Evolutionary conservation across 2,888 invertebrate species (phyloP), one percentile per base, ranked within the genome.

Genomic region (Acleris emargana): DNA sequence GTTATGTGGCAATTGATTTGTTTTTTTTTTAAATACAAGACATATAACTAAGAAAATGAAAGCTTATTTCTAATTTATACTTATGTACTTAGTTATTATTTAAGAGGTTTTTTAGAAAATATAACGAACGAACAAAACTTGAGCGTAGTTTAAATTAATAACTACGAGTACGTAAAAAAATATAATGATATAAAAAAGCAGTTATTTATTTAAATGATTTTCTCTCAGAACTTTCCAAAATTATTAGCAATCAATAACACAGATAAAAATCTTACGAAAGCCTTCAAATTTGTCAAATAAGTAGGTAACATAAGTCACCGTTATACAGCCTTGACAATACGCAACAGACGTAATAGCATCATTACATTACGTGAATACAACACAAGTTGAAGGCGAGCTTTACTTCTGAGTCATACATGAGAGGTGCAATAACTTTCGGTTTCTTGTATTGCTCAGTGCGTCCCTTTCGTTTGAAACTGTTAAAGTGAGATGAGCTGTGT

Each of bases 341-440:
- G 51, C 45, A 57, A 47, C 25, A 17, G 25, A 57, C 55, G 52
- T 61, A 61, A 61, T 45, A 58, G 43, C 25, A 51, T 42, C 51
- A 51, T 51, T 55, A 28, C 50, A 42, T 51, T 51, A 52, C 58
- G 57, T 43, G 16, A 11, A 59, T 42, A 38, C 17, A 60, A 42
- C 42, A 16, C 11, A 43, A 28, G 38, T 49, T 32, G 22, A 17
- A 25, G 51, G 45, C 13, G 20, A 58, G 32, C 32, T 58, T 18
- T 58, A 18, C 32, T 55, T 66, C 32, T 43, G 50, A 60, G 20
- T 64, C 55, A 50, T 60, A 32, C 54, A n/a, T n/a, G n/a, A 43
- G 59, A 45, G 45, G 6, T 45, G n/a, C 17, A n/a, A 45, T n/a
- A 45, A 45, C 45, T 45, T 45, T 45, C 45, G 16, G 17, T 45